phyloP scores from a whole-genome alignment of 2,888 invertebrate species.

The Agapostemon virescens region DNA sequence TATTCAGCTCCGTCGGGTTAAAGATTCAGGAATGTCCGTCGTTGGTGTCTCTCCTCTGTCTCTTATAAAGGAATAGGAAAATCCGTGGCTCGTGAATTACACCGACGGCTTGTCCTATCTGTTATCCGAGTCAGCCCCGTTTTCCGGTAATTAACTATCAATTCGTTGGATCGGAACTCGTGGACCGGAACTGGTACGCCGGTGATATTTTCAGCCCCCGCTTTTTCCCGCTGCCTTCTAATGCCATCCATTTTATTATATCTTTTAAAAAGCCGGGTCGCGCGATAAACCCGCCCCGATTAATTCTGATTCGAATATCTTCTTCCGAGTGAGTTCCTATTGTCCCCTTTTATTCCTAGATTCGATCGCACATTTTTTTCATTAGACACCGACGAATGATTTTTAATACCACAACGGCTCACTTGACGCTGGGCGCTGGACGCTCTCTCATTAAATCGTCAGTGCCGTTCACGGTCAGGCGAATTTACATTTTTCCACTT shows the following conservation, averaged over 20 bases:
- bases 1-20: conserved; percentile 70
- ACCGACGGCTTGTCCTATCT: conserved; percentile 75
- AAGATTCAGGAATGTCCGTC: conserved; percentile 63
- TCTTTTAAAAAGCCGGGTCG: background rate
- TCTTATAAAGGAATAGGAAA: conserved; percentile 75
- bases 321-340: background rate
- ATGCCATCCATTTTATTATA: conserved; percentile 38
- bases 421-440: background rate
- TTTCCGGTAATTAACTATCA: conserved; percentile 79
- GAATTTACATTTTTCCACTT: conserved; percentile 26
- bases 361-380: background rate
- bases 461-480: background rate
- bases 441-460: background rate
- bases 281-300: background rate
- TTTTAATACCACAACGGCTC: background rate
- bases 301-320: background rate
- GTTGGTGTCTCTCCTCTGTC: conserved; percentile 57
- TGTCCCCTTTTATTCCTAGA: background rate
- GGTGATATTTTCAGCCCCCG: conserved; percentile 57
- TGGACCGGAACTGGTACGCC: conserved; percentile 36
- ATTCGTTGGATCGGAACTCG: conserved; percentile 74
- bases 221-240: conserved; percentile 8
- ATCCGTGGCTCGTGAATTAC: conserved; percentile 77
- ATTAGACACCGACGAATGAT: background rate
- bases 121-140: conserved; percentile 75